These are phyloP conservation scores for Phainopepla nitens DNA, from an alignment of 2,113 vertebrate species.

Conservation along the genomic window DNA sequence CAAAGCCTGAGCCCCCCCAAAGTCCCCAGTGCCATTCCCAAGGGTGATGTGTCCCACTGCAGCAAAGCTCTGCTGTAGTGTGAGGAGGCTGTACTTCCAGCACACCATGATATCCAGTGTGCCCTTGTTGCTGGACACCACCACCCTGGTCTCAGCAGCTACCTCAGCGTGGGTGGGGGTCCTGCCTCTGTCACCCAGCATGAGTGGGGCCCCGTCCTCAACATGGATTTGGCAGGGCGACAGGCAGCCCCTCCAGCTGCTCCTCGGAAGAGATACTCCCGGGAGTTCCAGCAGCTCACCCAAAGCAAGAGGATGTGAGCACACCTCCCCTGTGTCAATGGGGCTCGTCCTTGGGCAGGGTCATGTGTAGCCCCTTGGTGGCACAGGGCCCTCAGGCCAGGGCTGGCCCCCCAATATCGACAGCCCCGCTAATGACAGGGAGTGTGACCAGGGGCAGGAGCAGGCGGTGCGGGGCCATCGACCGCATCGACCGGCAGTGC, in stretches of 20 bases:
- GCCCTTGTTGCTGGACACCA: neutral
- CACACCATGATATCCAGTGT: rapidly evolving
- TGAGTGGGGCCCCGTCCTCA: neutral
- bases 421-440: neutral
- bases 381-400: rapidly evolving
- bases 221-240: rapidly evolving
- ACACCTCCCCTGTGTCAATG: neutral
- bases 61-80: rapidly evolving
- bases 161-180: rapidly evolving
- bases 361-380: neutral
- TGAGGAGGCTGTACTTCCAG: neutral
- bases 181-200: neutral
- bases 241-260: neutral
- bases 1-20: neutral
- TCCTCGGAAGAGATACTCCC: rapidly evolving
- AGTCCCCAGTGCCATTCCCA: rapidly evolving
- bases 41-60: rapidly evolving
- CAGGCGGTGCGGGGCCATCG: neutral
- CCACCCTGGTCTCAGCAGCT: neutral
- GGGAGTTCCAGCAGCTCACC: neutral
- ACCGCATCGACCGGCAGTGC: neutral
- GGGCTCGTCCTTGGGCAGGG: constrained; percentile 12
- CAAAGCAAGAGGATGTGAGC: neutral
- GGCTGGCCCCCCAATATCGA: neutral
- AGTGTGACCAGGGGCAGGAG: neutral